Evolutionary conservation across 2,113 vertebrate genomes (phyloP).

Genomic region (Engraulis encrasicolus): DNA sequence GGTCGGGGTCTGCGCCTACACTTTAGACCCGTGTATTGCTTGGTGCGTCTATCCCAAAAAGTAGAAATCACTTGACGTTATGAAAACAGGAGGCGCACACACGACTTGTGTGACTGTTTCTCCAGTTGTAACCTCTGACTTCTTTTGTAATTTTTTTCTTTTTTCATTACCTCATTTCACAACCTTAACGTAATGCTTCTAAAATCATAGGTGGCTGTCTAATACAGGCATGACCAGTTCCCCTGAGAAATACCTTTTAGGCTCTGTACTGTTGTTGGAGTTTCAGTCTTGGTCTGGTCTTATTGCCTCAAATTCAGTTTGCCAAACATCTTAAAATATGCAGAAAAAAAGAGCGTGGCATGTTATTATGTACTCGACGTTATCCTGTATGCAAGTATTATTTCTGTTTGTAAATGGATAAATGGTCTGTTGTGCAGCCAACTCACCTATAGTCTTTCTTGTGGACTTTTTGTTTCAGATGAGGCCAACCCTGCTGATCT

Average conservation of each 20-base stretch:
- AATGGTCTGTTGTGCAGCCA: neutral
- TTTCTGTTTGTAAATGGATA: neutral
- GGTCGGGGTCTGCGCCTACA: too few species aligned
- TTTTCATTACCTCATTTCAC: too few species aligned
- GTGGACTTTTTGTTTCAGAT: slow-evolving; percentile 76
- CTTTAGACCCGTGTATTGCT: too few species aligned
- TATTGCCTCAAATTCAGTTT: neutral
- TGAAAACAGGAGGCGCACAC: too few species aligned
- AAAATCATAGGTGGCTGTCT: too few species aligned
- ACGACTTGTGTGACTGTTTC: too few species aligned
- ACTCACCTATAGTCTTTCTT: neutral
- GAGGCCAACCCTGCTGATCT: slow-evolving; percentile 88
- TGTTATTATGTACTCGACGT: neutral
- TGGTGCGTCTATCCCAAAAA: too few species aligned
- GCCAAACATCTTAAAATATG: neutral
- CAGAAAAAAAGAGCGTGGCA: neutral
- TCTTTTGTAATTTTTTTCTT: too few species aligned
- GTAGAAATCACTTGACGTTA: too few species aligned
- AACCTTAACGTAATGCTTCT: too few species aligned
- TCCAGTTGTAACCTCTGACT: too few species aligned
- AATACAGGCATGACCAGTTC: neutral
- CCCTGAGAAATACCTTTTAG: neutral
- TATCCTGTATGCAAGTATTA: neutral
- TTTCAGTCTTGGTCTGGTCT: neutral
- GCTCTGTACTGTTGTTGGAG: neutral